Evolutionary conservation across 2,113 vertebrate genomes (phyloP).

Genomic region (Ammodytes marinus): DNA sequence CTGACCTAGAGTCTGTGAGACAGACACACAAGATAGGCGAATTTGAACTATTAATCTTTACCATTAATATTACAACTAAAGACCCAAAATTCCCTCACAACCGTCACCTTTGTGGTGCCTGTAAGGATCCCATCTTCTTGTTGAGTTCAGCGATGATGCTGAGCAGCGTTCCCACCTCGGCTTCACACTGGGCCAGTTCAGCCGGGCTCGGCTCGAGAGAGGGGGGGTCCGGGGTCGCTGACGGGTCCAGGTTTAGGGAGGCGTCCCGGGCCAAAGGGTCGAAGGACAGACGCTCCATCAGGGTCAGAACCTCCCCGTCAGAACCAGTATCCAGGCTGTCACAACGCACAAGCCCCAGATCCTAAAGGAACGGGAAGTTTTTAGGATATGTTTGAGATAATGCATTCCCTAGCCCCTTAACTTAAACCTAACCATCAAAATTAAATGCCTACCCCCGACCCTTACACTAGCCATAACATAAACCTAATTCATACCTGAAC

Average conservation of each 20-base stretch:
- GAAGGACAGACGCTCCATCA: slow-evolving; percentile 23
- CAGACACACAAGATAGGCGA: too few species aligned
- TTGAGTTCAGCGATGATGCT: slow-evolving; percentile 78
- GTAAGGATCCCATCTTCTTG: slow-evolving; percentile 80
- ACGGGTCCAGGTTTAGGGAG: slow-evolving; percentile 33
- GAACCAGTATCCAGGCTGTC: slow-evolving; percentile 68
- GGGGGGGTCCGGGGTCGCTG: slow-evolving; percentile 6
- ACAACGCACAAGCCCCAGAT: slow-evolving; percentile 61
- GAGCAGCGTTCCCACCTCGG: slow-evolving; percentile 72
- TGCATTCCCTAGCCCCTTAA: too few species aligned
- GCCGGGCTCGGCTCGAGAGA: slow-evolving; percentile 71
- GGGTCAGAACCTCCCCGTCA: slow-evolving; percentile 56
- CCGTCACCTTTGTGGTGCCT: slow-evolving; percentile 76
- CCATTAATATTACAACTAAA: too few species aligned
- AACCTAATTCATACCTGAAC: too few species aligned
- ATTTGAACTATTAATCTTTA: too few species aligned
- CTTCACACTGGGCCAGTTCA: slow-evolving; percentile 81
- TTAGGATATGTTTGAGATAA: neutral
- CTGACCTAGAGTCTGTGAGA: too few species aligned
- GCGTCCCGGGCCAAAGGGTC: slow-evolving; percentile 32
- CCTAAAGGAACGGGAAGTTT: slow-evolving; percentile 47
- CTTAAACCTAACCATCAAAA: too few species aligned
- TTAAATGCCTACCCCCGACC: too few species aligned
- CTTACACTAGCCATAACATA: too few species aligned
- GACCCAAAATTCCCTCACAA: neutral